Base-by-base conservation (phyloP, 2,113 vertebrate species). In the Gavia stellata region DNA sequence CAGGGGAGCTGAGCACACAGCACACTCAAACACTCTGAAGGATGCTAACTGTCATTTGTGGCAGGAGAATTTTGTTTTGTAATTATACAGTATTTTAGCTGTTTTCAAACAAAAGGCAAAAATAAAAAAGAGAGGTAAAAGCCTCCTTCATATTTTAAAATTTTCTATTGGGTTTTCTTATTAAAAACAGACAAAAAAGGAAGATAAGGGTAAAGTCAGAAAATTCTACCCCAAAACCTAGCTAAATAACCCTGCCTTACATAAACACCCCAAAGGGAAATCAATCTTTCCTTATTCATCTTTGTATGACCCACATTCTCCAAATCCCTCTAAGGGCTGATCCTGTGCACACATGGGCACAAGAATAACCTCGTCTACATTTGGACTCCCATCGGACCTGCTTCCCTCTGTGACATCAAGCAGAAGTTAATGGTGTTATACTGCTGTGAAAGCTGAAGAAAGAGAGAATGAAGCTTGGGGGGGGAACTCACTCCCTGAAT, bases 61-160 rank as follows among this genome's bases (percentile, higher is more conserved):
- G 62, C 66, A 95, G 66, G 61, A 85, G 78, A 88, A 85, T 83
- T 80, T 72, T 45, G 31, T 6, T 78, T 90, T 70, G 36, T 14
- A 59, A 55, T 95, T 63, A 83, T 36, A 40, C 45, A 62, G 55
- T 47, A 66, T 55, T 86, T 82, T 62, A 77, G 16, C 53, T 70
- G 70, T n/a, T 91, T 88, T 88, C 75, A 88, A 91, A 90, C 53
- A 95, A 70, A 92, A 78, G 55, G 13, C 38, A 84, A 91, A 72
- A 81, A 44, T 16, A 75, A 80, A 94, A 84, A 78, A 7, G 49
- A 72, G 17, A 65, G 25, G 40, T 10, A 59, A 68, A 81, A 71
- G 3, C 25, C 25, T 19, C 29, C 15, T 49, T 29, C 34, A 5
- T n/a, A 49, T 50, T 79, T 68, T 26, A 15, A 67, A 29, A 4